Conservation (phyloP, 2,113 vertebrate genomes). For the Heptranchias perlo region DNA sequence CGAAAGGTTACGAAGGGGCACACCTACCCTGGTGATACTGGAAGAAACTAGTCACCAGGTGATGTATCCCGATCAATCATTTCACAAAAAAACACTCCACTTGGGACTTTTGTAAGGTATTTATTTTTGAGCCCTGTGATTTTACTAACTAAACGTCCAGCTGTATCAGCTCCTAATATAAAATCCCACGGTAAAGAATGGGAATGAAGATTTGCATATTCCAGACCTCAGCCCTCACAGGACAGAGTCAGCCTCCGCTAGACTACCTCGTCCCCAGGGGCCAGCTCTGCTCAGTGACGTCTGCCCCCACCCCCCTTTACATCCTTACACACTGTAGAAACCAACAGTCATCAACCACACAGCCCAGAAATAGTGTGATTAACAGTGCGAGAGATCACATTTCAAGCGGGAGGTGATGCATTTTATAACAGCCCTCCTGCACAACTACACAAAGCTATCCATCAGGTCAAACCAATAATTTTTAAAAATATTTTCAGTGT, state of each 20-base stretch:
- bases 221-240: neutral
- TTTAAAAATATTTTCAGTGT: too few species aligned
- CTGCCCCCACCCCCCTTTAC: too few species aligned
- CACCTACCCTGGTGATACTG: constrained; percentile 44
- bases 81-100: neutral
- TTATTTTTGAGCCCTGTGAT: neutral
- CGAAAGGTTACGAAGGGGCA: neutral
- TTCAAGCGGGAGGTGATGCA: neutral
- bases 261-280: too few species aligned
- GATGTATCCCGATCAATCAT: constrained; percentile 26
- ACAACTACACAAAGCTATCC: too few species aligned
- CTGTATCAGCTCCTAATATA: neutral
- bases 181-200: neutral
- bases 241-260: neutral
- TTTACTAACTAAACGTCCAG: neutral
- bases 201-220: neutral
- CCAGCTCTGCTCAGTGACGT: neutral
- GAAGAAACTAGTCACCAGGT: constrained; percentile 45
- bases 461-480: too few species aligned
- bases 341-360: neutral
- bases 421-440: neutral
- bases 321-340: too few species aligned
- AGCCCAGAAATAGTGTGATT: neutral
- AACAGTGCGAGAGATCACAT: neutral
- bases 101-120: neutral